Evolutionary conservation across 2,113 vertebrate genomes (phyloP).

Genomic region (Clarias magur): DNA sequence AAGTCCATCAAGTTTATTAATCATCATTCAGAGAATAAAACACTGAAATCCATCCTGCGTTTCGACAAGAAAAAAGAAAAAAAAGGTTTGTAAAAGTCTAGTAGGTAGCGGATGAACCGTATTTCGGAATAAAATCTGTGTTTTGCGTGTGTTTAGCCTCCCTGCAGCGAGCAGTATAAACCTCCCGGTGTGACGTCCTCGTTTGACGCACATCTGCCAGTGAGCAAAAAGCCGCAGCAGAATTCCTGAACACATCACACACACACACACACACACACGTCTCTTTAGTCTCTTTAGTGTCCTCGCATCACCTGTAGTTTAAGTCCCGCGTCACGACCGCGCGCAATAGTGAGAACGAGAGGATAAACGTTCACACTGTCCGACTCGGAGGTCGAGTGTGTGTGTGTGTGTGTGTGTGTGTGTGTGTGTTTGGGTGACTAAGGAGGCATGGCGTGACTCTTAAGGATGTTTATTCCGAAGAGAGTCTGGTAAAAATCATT

Average conservation of each 20-base stretch:
- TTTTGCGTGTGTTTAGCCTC: no score
- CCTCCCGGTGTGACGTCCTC: no score
- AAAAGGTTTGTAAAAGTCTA: no score
- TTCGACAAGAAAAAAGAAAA: no score
- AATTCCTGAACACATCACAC: background rate
- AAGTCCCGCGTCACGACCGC: background rate
- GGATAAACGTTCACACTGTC: constrained; percentile 10
- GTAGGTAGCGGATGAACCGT: no score
- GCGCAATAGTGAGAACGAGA: background rate
- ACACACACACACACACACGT: no score
- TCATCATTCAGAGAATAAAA: no score
- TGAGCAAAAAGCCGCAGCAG: background rate
- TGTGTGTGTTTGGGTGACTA: constrained; percentile 5
- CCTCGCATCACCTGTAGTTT: background rate
- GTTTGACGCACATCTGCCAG: background rate
- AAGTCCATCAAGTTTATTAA: no score
- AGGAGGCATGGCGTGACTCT: constrained; percentile 13
- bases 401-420: background rate
- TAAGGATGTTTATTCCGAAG: constrained; percentile 31
- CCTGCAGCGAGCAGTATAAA: no score
- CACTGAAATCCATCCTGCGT: no score
- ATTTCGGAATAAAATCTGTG: no score
- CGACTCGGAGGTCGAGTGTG: background rate
- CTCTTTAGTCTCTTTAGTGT: background rate
- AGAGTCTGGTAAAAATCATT: background rate